phyloP scores from a whole-genome alignment of 2,888 invertebrate species.

The Aplocera efformata region DNA sequence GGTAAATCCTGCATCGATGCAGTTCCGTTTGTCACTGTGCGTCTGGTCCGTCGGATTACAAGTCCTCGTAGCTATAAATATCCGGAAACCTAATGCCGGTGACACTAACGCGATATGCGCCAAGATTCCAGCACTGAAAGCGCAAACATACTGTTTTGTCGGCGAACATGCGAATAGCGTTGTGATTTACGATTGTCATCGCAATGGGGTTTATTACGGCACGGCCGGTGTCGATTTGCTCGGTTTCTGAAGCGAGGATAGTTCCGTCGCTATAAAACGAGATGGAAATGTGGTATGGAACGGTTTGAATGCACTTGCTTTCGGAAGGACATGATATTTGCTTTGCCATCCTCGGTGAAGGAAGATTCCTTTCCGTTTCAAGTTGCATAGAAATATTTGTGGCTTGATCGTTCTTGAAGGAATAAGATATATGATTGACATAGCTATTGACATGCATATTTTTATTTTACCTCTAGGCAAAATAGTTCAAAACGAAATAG shows the following conservation, averaged over 20 bases:
- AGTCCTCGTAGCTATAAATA: slow-evolving; percentile 54
- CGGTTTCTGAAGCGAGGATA: slow-evolving; percentile 18
- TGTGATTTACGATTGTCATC: slow-evolving; percentile 35
- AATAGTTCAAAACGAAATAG: no score
- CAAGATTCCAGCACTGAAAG: slow-evolving; percentile 24
- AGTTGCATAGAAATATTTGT: no score
- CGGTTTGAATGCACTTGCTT: slow-evolving; percentile 18
- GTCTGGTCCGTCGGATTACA: slow-evolving; percentile 38
- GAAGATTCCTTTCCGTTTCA: background rate
- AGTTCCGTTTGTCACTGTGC: slow-evolving; percentile 36
- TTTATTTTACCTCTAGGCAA: no score
- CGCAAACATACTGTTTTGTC: slow-evolving; percentile 29
- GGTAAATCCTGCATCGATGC: slow-evolving; percentile 27
- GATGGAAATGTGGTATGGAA: slow-evolving; percentile 20
- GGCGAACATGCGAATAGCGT: slow-evolving; percentile 28
- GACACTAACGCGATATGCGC: slow-evolving; percentile 38
- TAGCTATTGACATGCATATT: no score
- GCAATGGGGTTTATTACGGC: slow-evolving; percentile 30
- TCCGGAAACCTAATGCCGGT: slow-evolving; percentile 44
- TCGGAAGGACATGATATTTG: slow-evolving; percentile 24
- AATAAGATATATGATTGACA: no score
- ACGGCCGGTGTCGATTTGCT: slow-evolving; percentile 25
- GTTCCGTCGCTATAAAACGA: slow-evolving; percentile 13
- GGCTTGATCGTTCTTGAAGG: no score
- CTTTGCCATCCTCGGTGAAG: slow-evolving; percentile 16